Evolutionary conservation across 2,888 invertebrate genomes (phyloP), one percentile per base, ranked within the genome.

Genomic region (Plemyria rubiginata): DNA sequence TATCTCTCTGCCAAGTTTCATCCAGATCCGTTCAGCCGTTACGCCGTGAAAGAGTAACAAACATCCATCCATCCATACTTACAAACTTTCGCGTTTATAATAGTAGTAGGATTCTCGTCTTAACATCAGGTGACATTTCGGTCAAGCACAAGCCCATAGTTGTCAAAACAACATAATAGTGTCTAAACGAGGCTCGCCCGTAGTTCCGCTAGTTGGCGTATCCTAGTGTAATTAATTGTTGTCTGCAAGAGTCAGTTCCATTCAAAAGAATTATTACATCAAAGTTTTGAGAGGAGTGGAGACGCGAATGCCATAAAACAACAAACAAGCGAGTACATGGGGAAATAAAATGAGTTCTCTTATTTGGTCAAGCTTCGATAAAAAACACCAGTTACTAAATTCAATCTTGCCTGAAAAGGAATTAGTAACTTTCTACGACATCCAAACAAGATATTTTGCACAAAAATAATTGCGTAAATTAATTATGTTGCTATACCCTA

Each of bases 191-290:
- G 55, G 59, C 65, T 54, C 41, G 22, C 55, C 16, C 53, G 52
- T 59, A 60, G 63, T 60, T 60, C 58, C 64, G 66, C 66, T 70
- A 70, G 71, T 71, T 71, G 61, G 63, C 55, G 65, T 52, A 67
- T 65, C 58, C 70, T 70, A 70, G 68, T 70, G 70, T 68, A 71
- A 71, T 70, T 68, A 70, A 71, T 71, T 71, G 71, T 71, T 70
- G 71, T 71, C 68, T 70, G 70, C 65, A 68, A 70, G 69, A 71
- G 68, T 70, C 68, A 70, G 65, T 67, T 59, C 66, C 50, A 68
- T 67, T 68, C 67, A 67, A 67, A 67, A 65, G 60, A 68, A 66
- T 68, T 67, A 70, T 68, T 66, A 62, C 68, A 66, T 70, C 66
- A 62, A 67, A 62, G 54, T 60, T 43, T 52, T 54, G 9, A 56